Conservation (phyloP, 1,140 invertebrate species). For the Ooceraea biroi region DNA sequence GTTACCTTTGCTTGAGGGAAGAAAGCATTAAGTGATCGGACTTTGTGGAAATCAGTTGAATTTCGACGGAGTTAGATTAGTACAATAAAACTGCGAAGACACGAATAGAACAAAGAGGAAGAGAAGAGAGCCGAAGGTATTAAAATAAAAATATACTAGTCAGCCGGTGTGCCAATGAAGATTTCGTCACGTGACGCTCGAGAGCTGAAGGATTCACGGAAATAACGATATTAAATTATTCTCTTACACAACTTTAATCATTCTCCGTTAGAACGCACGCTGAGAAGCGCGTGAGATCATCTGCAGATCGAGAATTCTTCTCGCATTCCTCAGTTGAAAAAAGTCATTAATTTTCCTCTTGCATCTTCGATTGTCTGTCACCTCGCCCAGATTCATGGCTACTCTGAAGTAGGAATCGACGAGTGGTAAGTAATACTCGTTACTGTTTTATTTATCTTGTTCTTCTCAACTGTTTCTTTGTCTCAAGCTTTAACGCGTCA, state of each 20-base stretch:
- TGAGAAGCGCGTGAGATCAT: neutral
- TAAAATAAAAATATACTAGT: conserved; percentile 3
- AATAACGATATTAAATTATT: neutral
- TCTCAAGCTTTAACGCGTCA: neutral
- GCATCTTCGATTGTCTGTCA: neutral
- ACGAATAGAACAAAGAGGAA: too few species aligned
- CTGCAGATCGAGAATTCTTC: neutral
- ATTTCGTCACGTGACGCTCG: neutral
- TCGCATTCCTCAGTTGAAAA: neutral
- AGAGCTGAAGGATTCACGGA: neutral
- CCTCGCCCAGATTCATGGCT: neutral
- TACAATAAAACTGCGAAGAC: neutral
- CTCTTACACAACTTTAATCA: neutral
- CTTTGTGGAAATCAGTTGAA: neutral
- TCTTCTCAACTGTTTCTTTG: neutral
- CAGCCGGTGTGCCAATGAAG: neutral
- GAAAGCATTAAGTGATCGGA: neutral
- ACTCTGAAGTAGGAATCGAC: neutral
- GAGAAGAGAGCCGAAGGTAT: neutral
- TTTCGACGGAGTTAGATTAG: neutral
- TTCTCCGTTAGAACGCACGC: neutral
- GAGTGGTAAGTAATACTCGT: conserved; percentile 13
- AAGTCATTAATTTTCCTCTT: neutral
- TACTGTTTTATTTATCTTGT: neutral
- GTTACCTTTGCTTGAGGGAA: neutral